Evolutionary conservation across 2,113 vertebrate species (phyloP).

Genomic region (Microcebus ravelobensis): DNA sequence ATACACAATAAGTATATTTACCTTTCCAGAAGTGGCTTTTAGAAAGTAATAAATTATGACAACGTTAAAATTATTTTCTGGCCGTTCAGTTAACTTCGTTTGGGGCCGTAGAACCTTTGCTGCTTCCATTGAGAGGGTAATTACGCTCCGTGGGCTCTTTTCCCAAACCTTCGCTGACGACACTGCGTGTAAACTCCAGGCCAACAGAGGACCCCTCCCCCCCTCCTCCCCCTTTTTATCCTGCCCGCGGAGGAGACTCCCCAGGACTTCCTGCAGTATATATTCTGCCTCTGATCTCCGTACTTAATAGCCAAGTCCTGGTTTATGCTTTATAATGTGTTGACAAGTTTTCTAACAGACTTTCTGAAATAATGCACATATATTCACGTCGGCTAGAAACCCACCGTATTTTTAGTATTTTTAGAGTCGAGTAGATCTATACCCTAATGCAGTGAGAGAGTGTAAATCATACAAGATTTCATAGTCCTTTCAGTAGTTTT

Average conservation of each 20-base stretch:
- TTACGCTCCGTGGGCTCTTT: constrained; percentile 73
- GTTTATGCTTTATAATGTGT: constrained; percentile 88
- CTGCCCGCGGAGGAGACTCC: constrained; percentile 81
- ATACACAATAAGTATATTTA: constrained; percentile 82
- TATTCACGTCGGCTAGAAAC: constrained; percentile 87
- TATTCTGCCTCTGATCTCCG: constrained; percentile 84
- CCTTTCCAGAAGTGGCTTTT: constrained; percentile 81
- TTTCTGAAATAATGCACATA: constrained; percentile 89
- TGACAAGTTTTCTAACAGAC: constrained; percentile 90
- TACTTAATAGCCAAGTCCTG: constrained; percentile 86
- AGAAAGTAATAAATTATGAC: constrained; percentile 84
- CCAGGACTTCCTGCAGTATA: constrained; percentile 82
- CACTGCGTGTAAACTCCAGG: constrained; percentile 77
- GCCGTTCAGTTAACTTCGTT: constrained; percentile 80
- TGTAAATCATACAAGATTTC: constrained; percentile 90
- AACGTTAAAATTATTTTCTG: constrained; percentile 85
- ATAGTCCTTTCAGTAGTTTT: constrained; percentile 91
- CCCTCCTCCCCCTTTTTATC: constrained; percentile 63
- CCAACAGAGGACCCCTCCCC: constrained; percentile 75
- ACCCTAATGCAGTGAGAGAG: constrained; percentile 88
- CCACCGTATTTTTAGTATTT: constrained; percentile 87
- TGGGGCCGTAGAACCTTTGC: constrained; percentile 77
- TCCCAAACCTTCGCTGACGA: constrained; percentile 80
- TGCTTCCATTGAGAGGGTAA: constrained; percentile 80
- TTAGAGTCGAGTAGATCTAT: constrained; percentile 87